These are phyloP conservation scores for Eufriesea mexicana DNA, from an alignment of 1,140 invertebrate genomes.

Conservation along the genomic window DNA sequence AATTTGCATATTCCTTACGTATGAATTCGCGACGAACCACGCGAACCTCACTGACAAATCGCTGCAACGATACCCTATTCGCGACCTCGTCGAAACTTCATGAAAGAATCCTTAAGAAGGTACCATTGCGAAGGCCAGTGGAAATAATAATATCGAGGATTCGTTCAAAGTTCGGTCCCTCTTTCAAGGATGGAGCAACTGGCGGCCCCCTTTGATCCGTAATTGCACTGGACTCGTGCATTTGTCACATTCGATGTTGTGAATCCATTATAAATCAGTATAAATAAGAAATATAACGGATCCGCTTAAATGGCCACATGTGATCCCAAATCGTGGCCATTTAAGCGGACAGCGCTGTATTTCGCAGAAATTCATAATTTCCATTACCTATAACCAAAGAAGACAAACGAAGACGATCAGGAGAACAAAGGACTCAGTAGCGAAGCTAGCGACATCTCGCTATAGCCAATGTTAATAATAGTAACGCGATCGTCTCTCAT, in stretches of 20 bases:
- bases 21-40: not conserved
- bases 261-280: no score
- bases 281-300: no score
- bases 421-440: conserved; percentile 21
- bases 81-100: not conserved
- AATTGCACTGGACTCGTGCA: no score
- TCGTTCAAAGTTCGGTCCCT: no score
- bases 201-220: no score
- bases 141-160: not conserved
- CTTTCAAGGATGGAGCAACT: no score
- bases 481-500: conserved; percentile 46
- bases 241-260: no score
- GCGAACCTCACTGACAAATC: not conserved
- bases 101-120: not conserved
- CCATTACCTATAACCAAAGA: not conserved
- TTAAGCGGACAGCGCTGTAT: no score
- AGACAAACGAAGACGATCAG: conserved; percentile 8
- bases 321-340: not conserved
- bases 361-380: not conserved
- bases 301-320: no score
- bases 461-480: conserved; percentile 17
- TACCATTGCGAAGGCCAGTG: not conserved
- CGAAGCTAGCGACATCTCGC: conserved; percentile 10
- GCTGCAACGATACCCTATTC: conserved; percentile 2
- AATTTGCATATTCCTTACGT: conserved; percentile 40